Evolutionary conservation across 2,888 invertebrate species (phyloP), one percentile per base, ranked within the genome.

Genomic region (Aphidius colemani): DNA sequence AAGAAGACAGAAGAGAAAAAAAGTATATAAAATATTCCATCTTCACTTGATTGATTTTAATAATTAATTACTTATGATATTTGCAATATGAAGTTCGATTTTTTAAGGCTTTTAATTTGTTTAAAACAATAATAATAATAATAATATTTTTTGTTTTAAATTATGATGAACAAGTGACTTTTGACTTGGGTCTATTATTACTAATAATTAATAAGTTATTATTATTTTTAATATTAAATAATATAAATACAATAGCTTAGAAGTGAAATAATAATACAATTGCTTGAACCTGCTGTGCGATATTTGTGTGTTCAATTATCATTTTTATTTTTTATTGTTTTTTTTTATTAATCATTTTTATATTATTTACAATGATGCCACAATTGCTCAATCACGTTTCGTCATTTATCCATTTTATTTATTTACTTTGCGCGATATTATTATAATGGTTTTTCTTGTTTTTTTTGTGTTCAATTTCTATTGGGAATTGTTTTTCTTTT

Each of bases 221-320:
- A 11, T 7, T 40, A 7, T 41, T 53, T 39, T 7, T 30, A 3
- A 40, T 13, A 61, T 45, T 48, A 46, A 51, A n/a, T 44, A 30
- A 57, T 46, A 61, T 61, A 61, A 61, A 61, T 61, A 61, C 46
- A 61, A 53, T 61, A 53, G 48, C 18, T 48, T 48, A 30, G 45
- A 61, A 53, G 30, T 30, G 30, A 30, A 46, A 45, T 11, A 61
- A 53, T 53, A 61, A 61, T 61, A 61, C 61, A 53, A 46, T 53
- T 46, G 30, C 46, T 61, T 61, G 53, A 61, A 60, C 53, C 53
- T 60, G 46, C 53, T 40, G 53, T 60, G 60, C 53, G 60, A 60
- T 60, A 41, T 41, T 30, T 53, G 53, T 39, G 39, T 57, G 46
- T 57, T 45, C 11, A 46, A 57, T 57, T 57, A 46, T 46, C 57